These are phyloP conservation scores for Athalia cordata DNA, from an alignment of 2,888 invertebrate species.

Conservation along the genomic window DNA sequence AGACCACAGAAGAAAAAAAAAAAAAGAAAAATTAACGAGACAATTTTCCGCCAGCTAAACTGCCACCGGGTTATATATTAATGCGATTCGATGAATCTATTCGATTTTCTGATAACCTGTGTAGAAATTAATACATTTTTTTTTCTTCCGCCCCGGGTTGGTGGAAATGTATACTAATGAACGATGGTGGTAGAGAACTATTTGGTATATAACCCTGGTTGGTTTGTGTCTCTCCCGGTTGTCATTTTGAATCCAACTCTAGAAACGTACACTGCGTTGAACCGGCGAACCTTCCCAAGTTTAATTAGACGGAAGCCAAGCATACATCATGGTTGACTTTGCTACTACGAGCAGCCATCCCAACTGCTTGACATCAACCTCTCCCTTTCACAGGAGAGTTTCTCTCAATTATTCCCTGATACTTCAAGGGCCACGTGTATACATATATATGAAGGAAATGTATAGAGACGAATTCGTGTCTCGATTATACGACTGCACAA, in stretches of 20 bases:
- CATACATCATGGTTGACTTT: slow-evolving; percentile 64
- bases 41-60: neutral
- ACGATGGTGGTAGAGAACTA: slow-evolving; percentile 23
- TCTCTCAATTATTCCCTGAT: slow-evolving; percentile 43
- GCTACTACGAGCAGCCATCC: slow-evolving; percentile 54
- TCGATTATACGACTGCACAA: neutral
- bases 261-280: slow-evolving; percentile 53
- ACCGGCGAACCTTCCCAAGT: slow-evolving; percentile 61
- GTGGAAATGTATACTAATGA: no score
- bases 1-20: neutral
- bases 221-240: slow-evolving; percentile 40
- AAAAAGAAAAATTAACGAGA: neutral
- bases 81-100: no score
- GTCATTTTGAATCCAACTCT: slow-evolving; percentile 47
- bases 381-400: slow-evolving; percentile 17
- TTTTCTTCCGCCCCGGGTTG: no score
- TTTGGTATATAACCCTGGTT: slow-evolving; percentile 15
- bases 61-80: no score
- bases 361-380: slow-evolving; percentile 1
- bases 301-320: slow-evolving; percentile 68
- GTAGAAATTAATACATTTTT: no score
- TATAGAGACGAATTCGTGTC: neutral
- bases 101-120: no score
- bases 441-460: no score
- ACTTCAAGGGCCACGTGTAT: slow-evolving; percentile 13